A percentile compares a stretch with the other conserved stretches of the same genome.
phyloP scores from a whole-genome alignment of 2,797 vertebrate species.

The Poecilia wingei region DNA sequence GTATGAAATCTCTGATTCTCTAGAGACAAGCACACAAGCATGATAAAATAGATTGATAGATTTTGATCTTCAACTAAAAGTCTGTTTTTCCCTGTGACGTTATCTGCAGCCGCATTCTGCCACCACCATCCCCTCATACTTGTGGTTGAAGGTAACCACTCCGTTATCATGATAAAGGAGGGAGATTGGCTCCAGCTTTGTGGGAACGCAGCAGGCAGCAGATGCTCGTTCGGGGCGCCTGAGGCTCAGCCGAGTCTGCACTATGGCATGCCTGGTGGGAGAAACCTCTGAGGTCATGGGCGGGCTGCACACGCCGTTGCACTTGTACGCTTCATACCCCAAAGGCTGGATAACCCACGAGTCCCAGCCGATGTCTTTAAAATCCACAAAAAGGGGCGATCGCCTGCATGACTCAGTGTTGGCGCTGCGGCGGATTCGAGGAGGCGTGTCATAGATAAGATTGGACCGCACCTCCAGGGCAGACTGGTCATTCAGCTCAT shows the following conservation, averaged over 20 bases:
- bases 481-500: constrained; percentile 80
- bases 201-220: constrained; percentile 93
- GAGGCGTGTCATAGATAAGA: constrained; percentile 86
- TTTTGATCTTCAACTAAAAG: constrained; percentile 33
- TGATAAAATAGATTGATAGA: constrained; percentile 38
- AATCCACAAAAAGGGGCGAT: constrained; percentile 91
- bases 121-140: constrained; percentile 96
- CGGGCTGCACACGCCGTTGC: constrained; percentile 87
- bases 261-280: constrained; percentile 92
- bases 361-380: constrained; percentile 97
- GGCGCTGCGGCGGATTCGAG: constrained; percentile 88
- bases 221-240: constrained; percentile 88
- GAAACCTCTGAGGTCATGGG: constrained; percentile 90
- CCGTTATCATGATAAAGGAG: constrained; percentile 92
- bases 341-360: constrained; percentile 91
- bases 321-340: constrained; percentile 92
- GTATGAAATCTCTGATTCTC: constrained; percentile 19
- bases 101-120: constrained; percentile 97
- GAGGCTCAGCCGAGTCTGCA: constrained; percentile 89
- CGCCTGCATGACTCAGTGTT: constrained; percentile 90
- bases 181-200: constrained; percentile 93
- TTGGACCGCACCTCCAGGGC: constrained; percentile 86
- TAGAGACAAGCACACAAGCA: constrained; percentile 3
- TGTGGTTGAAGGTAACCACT: constrained; percentile 92
- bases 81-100: constrained; percentile 65